A percentile compares a stretch with the other conserved stretches of the same genome.
Evolutionary conservation across 2,888 invertebrate species (phyloP).

Genomic region (Muschampia plurimacula): DNA sequence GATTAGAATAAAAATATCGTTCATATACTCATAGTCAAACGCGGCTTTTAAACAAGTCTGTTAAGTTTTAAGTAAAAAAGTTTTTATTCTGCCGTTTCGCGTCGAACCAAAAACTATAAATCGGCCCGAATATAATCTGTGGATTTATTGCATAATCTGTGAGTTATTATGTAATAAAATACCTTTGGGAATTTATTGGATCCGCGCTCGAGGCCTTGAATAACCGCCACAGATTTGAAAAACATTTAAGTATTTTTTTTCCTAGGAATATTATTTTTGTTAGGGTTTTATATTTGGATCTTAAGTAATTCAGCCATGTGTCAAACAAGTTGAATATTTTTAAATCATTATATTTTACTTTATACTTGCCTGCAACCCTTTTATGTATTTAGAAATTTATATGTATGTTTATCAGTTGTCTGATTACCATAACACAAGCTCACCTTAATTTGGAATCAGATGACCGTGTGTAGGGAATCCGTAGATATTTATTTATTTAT

Average conservation of each 20-base stretch:
- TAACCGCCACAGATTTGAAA: slow-evolving; percentile 13
- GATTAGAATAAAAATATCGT: background rate
- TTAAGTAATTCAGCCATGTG: too few species aligned
- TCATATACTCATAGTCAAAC: background rate
- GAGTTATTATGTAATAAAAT: slow-evolving; percentile 37
- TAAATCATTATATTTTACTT: too few species aligned
- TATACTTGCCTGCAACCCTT: too few species aligned
- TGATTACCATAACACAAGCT: too few species aligned
- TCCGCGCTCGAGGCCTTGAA: slow-evolving; percentile 11
- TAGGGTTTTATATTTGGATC: too few species aligned
- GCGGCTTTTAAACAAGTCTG: background rate
- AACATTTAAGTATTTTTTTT: background rate
- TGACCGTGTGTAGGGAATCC: too few species aligned
- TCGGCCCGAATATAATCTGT: slow-evolving; percentile 37
- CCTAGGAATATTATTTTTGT: too few species aligned
- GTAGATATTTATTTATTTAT: too few species aligned
- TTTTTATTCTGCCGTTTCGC: slow-evolving; percentile 42
- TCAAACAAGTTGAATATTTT: too few species aligned
- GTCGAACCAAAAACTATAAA: slow-evolving; percentile 41
- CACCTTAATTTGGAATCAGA: too few species aligned
- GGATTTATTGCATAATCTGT: slow-evolving; percentile 36
- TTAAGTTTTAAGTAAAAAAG: slow-evolving; percentile 42
- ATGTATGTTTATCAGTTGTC: too few species aligned
- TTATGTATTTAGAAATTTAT: too few species aligned
- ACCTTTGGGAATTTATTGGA: slow-evolving; percentile 24